Evolutionary conservation across 2,113 vertebrate species (phyloP), one percentile per base, ranked within the genome.

Genomic region (Megaceryle torquata): DNA sequence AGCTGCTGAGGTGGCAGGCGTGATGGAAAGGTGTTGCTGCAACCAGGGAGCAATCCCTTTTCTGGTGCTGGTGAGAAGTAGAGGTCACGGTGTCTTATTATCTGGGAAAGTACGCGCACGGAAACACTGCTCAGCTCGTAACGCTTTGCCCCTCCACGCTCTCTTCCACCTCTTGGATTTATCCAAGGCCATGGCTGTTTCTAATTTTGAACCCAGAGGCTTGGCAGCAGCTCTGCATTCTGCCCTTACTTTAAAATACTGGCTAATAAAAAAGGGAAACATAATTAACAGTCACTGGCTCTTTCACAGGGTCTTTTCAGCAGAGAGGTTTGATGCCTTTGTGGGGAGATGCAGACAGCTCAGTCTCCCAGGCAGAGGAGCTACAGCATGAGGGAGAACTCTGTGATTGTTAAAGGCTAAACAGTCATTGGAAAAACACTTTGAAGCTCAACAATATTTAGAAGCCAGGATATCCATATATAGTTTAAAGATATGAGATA

Each of bases 261-360:
- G 35, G 77, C 87, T 91, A 94, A 95, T 84, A 89, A 84, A 81
- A 96, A 95, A 91, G 19, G 71, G 80, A 88, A 94, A 81, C 9
- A 1, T 70, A 92, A 95, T 87, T 86, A 84, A 46, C 46, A 46
- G 46, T 46, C 46, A 46, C 19, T 20, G 46, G 46, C 46, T 46
- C 9, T 46, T 20, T 46, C 46, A 70, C 14, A 43, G 63, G 50
- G 72, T 61, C 79, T 91, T 83, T 92, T 46, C 82, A 82, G 86
- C 37, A 80, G 78, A 93, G 61, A 60, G 63, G 61, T 86, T 78
- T 1, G 4, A 41, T 35, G 79, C 33, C n/a, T 82, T 76, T 83
- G 74, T 5, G 24, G 44, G 41, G 21, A 61, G 67, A 82, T 51
- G 70, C 25, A 6, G 81, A 77, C 64, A 88, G 44, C 29, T 77